Percentiles rank a stretch among this genome's conserved stretches.
Evolutionary conservation across 2,888 invertebrate species (phyloP).

Genomic region (Chymomyza procnemis): DNA sequence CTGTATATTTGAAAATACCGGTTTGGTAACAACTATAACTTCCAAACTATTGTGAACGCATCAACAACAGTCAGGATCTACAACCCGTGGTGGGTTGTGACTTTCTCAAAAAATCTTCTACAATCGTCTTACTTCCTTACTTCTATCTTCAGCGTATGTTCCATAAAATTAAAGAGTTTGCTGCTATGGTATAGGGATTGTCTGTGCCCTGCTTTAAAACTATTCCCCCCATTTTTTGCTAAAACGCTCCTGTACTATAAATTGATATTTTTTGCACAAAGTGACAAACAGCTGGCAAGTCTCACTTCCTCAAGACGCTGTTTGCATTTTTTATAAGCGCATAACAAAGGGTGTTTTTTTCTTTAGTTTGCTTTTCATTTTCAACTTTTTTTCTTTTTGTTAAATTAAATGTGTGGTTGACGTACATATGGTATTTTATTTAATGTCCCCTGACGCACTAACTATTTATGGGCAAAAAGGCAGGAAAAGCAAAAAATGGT

Average conservation of each 20-base stretch:
- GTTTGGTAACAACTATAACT: no score
- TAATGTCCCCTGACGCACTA: background rate
- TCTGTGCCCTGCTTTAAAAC: no score
- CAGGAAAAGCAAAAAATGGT: background rate
- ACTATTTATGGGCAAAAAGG: background rate
- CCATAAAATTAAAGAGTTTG: no score
- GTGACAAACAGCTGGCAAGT: background rate
- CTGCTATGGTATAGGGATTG: no score
- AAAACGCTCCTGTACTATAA: background rate
- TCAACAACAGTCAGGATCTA: no score
- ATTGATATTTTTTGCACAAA: background rate
- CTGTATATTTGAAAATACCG: no score
- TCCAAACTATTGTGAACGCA: no score
- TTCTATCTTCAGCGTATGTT: no score
- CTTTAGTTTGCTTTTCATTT: background rate
- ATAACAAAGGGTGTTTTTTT: background rate
- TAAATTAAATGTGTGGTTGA: background rate
- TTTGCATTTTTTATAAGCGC: slow-evolving; percentile 44
- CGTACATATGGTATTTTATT: background rate
- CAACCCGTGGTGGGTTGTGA: no score
- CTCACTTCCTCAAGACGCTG: slow-evolving; percentile 60
- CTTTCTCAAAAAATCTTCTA: no score
- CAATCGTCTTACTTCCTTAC: no score
- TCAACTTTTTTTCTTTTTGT: background rate
- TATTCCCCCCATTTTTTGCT: background rate